Evolutionary conservation across 2,888 invertebrate species (phyloP), one percentile per base, ranked within the genome.

Genomic region (Tachystola acroxantha): DNA sequence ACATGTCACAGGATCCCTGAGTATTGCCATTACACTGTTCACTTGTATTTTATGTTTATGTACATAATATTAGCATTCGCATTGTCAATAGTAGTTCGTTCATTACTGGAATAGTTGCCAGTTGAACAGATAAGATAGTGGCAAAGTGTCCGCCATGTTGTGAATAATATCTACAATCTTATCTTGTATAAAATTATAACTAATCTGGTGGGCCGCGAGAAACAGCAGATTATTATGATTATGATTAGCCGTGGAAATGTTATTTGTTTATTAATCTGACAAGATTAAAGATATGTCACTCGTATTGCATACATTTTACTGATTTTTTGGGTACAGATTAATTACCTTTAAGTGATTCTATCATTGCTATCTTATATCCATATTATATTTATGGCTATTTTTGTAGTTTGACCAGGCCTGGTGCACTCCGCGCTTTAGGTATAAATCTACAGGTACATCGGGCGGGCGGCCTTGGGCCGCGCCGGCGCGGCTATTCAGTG

Each of bases 91-190:
- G 57, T 50, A 43, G 52, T 54, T 48, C 53, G 53, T 49, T 52
- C 64, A 64, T 66, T 59, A 64, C 59, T 61, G 66, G 56, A 70
- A 72, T 73, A 74, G 57, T 74, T 73, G 74, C 68, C 67, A 48
- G 53, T 58, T 47, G 48, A 37, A 39, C 41, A 49, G 82, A 82
- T 81, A 64, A 81, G 80, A 84, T 81, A 77, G 38, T 41, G 48
- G 37, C 40, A 45, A n/a, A 59, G 55, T 62, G 60, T 53, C 59
- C 52, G 57, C 53, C 55, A 57, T 58, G 53, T 56, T 53, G 52
- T 56, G 61, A 65, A 62, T 70, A 68, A 64, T 65, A 49, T 66
- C 48, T 45, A 39, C 57, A 63, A 79, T 81, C 80, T 84, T 77
- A 84, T 84, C 82, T 43, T 37, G 40, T 33, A 47, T 42, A 53